Conservation (phyloP, 2,888 invertebrate species). For the Epicampocera succincta region DNA sequence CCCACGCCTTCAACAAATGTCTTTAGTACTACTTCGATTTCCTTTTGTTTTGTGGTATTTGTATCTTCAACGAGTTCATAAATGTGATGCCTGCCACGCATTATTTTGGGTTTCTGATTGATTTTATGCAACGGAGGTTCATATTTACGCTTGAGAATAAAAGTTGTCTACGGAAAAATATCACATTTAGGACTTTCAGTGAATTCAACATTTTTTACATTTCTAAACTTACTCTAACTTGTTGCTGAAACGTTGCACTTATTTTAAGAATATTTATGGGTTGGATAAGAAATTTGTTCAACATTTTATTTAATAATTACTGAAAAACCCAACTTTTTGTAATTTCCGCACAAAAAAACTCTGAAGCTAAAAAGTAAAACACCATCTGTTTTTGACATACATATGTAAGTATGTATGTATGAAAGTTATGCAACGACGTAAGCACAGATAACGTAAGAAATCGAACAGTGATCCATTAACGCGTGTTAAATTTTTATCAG, state of each 20-base stretch:
- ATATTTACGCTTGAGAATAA: conserved; percentile 86
- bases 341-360: too few species aligned
- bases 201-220: not conserved
- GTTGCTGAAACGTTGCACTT: conserved; percentile 74
- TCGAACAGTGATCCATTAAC: too few species aligned
- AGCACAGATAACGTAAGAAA: too few species aligned
- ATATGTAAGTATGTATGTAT: too few species aligned
- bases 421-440: too few species aligned
- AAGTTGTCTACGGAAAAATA: conserved; percentile 85
- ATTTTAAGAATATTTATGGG: conserved; percentile 75
- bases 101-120: conserved; percentile 82
- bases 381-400: too few species aligned
- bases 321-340: too few species aligned
- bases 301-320: conserved; percentile 72
- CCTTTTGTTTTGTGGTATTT: conserved; percentile 82
- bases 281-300: conserved; percentile 73
- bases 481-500: too few species aligned
- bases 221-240: conserved; percentile 76
- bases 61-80: conserved; percentile 89
- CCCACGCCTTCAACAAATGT: conserved; percentile 89
- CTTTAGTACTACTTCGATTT: conserved; percentile 87
- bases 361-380: too few species aligned
- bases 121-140: conserved; percentile 85
- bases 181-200: not conserved
- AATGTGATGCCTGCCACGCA: conserved; percentile 86